Evolutionary conservation across 2,113 vertebrate genomes (phyloP).

Genomic region (Tragelaphus imberbis): DNA sequence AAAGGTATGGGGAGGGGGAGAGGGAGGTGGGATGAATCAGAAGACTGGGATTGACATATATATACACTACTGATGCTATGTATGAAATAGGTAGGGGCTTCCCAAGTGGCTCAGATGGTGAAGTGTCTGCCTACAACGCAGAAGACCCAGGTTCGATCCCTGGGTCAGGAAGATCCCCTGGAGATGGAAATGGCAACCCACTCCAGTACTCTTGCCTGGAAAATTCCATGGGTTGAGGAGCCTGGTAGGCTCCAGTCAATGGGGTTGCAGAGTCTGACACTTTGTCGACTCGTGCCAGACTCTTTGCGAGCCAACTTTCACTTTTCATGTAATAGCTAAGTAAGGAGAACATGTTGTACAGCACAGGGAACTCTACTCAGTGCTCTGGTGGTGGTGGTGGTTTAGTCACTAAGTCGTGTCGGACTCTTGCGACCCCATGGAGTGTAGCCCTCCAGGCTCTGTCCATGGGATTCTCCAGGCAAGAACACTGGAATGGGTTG

Average conservation of each 20-base stretch:
- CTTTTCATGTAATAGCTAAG: neutral
- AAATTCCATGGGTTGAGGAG: neutral
- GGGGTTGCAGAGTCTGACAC: neutral
- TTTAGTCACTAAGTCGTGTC: too few relatives aligned
- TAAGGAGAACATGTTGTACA: neutral
- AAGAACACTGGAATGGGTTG: neutral
- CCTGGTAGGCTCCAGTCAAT: neutral
- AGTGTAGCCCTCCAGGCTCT: neutral
- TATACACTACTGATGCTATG: neutral
- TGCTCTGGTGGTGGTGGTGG: too few relatives aligned
- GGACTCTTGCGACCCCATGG: too few relatives aligned
- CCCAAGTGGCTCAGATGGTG: neutral
- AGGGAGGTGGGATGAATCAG: neutral
- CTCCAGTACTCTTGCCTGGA: neutral
- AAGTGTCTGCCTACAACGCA: neutral
- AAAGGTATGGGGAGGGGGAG: neutral
- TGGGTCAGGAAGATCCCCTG: neutral
- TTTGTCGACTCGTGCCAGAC: neutral
- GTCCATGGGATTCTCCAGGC: neutral
- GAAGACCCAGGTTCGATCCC: neutral
- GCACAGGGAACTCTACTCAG: neutral
- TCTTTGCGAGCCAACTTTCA: neutral
- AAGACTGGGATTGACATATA: neutral
- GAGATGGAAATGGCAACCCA: neutral
- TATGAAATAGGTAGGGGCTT: neutral